Conservation (phyloP, 2,113 vertebrate genomes). For the Oncorhynchus masou region DNA sequence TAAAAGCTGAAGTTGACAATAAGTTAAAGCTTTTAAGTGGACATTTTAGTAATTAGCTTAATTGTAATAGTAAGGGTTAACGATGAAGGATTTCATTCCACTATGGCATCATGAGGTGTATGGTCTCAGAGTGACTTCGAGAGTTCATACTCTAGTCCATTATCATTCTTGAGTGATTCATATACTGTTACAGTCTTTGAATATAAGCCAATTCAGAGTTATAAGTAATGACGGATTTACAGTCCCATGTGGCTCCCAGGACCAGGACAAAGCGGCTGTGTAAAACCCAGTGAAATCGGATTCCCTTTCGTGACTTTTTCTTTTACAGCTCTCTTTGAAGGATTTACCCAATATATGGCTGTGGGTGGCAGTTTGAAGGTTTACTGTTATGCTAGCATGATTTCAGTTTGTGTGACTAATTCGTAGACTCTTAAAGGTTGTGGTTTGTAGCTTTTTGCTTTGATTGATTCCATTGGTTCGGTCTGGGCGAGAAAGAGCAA, state of each 20-base stretch:
- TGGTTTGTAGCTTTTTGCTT: conserved; percentile 11
- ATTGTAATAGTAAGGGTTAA: background rate
- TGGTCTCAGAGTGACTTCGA: background rate
- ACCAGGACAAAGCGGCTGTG: conserved; percentile 33
- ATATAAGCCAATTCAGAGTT: conserved; percentile 14
- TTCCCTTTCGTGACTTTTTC: conserved; percentile 37
- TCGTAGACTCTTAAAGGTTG: conserved; percentile 22
- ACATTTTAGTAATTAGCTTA: background rate
- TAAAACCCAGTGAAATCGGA: conserved; percentile 47
- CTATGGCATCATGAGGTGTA: background rate
- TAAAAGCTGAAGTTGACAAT: background rate
- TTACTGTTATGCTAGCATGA: conserved; percentile 16
- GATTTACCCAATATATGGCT: conserved; percentile 5
- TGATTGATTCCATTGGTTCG: conserved; percentile 7
- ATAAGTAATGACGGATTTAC: conserved; percentile 47
- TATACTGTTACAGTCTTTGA: conserved; percentile 30
- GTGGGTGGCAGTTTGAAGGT: conserved; percentile 4
- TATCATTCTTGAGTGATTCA: conserved; percentile 13
- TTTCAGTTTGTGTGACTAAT: conserved; percentile 32
- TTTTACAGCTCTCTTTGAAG: conserved; percentile 3
- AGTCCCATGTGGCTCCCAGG: conserved; percentile 23
- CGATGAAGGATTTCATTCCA: background rate
- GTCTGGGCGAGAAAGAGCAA: conserved; percentile 18
- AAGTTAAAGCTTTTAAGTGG: background rate
- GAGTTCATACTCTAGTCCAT: background rate